These are phyloP conservation scores for Mylabris sibirica DNA, from an alignment of 2,888 invertebrate genomes.

Conservation along the genomic window DNA sequence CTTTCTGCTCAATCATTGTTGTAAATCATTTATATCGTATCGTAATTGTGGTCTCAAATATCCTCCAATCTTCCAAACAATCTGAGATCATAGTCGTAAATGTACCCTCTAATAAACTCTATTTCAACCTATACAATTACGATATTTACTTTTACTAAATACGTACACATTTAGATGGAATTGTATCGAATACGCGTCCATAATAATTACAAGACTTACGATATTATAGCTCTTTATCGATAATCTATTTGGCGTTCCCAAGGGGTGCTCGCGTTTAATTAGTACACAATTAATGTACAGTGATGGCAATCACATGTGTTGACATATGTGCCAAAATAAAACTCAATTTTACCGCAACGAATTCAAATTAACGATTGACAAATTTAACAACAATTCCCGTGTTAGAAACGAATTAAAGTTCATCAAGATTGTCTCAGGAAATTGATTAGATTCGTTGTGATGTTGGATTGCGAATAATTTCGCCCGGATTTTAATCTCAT, in stretches of 20 bases:
- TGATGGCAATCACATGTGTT: background rate
- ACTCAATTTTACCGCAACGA: background rate
- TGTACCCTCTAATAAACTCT: background rate
- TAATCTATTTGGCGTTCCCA: slow-evolving; percentile 14
- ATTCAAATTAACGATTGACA: background rate
- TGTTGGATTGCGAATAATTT: background rate
- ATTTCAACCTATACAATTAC: background rate
- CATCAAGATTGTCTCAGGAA: background rate
- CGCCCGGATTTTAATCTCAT: background rate
- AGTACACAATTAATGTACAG: slow-evolving; percentile 11
- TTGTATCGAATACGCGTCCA: slow-evolving; percentile 1
- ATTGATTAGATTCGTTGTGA: background rate
- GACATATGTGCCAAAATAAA: background rate
- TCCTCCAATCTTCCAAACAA: background rate
- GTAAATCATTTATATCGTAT: slow-evolving; percentile 15
- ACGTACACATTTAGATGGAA: no score
- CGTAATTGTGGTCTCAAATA: background rate
- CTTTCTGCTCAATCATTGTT: slow-evolving; percentile 18
- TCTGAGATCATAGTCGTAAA: background rate
- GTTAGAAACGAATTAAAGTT: background rate
- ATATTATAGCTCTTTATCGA: slow-evolving; percentile 16
- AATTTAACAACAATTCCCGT: background rate
- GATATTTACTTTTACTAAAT: background rate
- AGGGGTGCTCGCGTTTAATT: slow-evolving; percentile 13
- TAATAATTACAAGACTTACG: slow-evolving; percentile 8